Evolutionary conservation across 2,113 vertebrate genomes (phyloP), one percentile per base, ranked within the genome.

Genomic region (Heterochromis multidens): DNA sequence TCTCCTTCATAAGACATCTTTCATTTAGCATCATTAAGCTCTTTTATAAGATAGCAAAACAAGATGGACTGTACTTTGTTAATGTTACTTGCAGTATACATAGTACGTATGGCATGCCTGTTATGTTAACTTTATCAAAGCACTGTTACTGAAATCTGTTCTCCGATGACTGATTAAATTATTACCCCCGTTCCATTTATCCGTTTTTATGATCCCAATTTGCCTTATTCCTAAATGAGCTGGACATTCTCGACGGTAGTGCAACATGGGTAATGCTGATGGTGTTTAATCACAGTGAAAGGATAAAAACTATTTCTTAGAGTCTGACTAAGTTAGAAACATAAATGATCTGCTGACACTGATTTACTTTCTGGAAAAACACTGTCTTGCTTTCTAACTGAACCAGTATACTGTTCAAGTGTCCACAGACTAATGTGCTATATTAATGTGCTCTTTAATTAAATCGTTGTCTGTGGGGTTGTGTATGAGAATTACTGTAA

Each of bases 281-380:
- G 60, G 58, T 62, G 46, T 84, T 83, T 78, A 86, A 87, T 92
- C 63, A 86, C 49, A 81, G 46, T 35, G 65, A 70, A 29, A 77
- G 52, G 56, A 83, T 89, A 85, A 81, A 21, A 49, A 80, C 46
- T 62, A 63, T 62, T 79, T 84, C 80, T 79, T 60, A 74, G 31
- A 63, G 35, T 37, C 62, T 63, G 62, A 81, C 74, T 35, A 79
- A 82, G 82, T 67, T 77, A 83, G 81, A 85, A n/a, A 49, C 33
- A 61, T 19, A 1, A 52, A 63, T 58, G 27, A 82, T 77, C 49
- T 46, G 49, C 29, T 85, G 86, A 87, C 49, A 65, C 77, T 67
- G 81, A 88, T 78, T 49, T 86, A 46, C 78, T 77, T 63, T 25
- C 11, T 25, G 23, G 40, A 76, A 14, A 72, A 59, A 52, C 49